Evolutionary conservation across 2,113 vertebrate species (phyloP), one percentile per base, ranked within the genome.

Genomic region (Corythoichthys haematopterus): DNA sequence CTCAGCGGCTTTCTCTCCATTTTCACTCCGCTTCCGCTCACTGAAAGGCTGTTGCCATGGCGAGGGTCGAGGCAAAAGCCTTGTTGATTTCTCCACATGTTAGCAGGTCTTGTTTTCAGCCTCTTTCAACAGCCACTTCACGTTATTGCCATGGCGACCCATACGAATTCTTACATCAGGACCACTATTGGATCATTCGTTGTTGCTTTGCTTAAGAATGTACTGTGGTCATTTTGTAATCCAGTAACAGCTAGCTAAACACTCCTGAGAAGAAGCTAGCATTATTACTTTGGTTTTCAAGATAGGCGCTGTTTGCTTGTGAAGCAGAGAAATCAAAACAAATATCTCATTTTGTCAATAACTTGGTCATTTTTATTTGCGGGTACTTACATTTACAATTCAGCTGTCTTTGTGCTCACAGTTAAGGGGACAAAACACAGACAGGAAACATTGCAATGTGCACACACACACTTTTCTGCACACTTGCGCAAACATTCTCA

Each of bases 371-470:
- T 91, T 92, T 92, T 91, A 91, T 91, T 88, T 68, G 88, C 88
- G 89, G 81, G 74, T 91, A 90, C 86, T 89, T 81, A 88, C 86
- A 91, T 81, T 79, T 87, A 87, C 81, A 91, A 87, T 84, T 88
- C 85, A 85, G 73, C 89, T 85, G 74, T 81, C 84, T 80, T 91
- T 91, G 88, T 91, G 90, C 90, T 93, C 90, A 91, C 84, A 86
- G 85, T 87, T 69, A 87, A 63, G 76, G 84, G 82, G 76, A 83
- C 78, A 75, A 78, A 86, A 88, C 84, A 88, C 70, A 66, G 43
- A 81, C 74, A 76, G 80, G 80, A 84, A 86, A 88, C 76, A 75
- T 69, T 64, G 80, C 51, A 38, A 72, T 53, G 67, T 70, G 66
- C 63, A 50, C 68, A 20, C 40, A 10, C 13, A 52, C 28, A 28